Conservation (phyloP, 2,888 invertebrate genomes). For the Glaucopsyche alexis region DNA sequence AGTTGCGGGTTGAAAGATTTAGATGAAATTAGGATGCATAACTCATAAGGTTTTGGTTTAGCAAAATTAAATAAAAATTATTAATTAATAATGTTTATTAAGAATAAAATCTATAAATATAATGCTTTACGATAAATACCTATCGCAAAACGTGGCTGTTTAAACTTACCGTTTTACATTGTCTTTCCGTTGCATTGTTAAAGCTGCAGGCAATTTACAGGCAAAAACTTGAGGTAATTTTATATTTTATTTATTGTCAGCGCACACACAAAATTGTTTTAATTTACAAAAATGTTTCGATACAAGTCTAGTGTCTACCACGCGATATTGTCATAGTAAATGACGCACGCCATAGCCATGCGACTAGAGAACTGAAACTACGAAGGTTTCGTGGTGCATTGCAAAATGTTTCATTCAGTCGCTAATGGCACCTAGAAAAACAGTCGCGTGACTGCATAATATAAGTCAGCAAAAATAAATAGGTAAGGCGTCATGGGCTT, state of each 20-base stretch:
- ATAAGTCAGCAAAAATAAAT: neutral
- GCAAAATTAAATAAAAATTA: too few relatives aligned
- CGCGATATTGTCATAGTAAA: neutral
- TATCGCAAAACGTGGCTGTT: neutral
- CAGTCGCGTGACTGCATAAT: constrained; percentile 3
- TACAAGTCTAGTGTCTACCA: neutral
- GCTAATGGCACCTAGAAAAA: constrained; percentile 24
- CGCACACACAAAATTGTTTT: neutral
- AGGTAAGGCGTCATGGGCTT: neutral
- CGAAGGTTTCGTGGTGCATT: constrained; percentile 26
- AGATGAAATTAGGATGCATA: too few relatives aligned
- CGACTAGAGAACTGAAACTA: constrained; percentile 27
- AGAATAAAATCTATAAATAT: too few relatives aligned
- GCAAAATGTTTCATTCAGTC: constrained; percentile 26
- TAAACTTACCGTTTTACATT: constrained; percentile 5
- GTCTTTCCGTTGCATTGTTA: neutral
- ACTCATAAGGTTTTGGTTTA: too few relatives aligned
- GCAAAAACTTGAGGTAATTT: neutral
- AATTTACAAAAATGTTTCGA: constrained; percentile 9
- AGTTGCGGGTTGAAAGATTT: too few relatives aligned
- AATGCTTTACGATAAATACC: neutral
- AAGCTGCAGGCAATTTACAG: neutral
- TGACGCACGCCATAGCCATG: neutral
- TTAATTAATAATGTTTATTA: too few relatives aligned
- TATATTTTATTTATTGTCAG: neutral